Evolutionary conservation across 2,113 vertebrate genomes (phyloP).

Genomic region (Thomomys bottae): DNA sequence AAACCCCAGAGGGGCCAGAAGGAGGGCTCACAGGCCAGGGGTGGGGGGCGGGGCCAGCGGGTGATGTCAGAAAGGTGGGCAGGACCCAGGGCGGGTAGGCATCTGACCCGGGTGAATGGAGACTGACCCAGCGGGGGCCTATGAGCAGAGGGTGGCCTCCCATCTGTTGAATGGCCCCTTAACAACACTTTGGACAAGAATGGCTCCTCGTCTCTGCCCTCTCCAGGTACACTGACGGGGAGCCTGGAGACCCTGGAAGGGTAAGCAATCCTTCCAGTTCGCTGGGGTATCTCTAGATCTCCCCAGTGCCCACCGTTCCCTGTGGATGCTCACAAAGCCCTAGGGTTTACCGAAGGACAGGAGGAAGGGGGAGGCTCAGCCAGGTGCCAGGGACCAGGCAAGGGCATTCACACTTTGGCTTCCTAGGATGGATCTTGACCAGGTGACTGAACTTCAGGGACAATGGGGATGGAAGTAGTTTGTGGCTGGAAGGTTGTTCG

Average conservation of each 20-base stretch:
- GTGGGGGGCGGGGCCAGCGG: background rate
- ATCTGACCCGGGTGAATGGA: background rate
- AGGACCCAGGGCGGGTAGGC: background rate
- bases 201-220: too few species aligned
- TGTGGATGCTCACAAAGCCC: background rate
- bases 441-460: background rate
- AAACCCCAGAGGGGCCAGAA: background rate
- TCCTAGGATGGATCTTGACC: background rate
- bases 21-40: background rate
- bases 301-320: background rate
- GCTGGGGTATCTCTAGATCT: background rate
- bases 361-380: background rate
- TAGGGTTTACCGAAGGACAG: background rate
- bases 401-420: background rate
- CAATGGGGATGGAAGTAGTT: background rate
- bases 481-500: background rate
- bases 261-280: background rate
- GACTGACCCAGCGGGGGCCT: background rate
- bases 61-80: slow-evolving; percentile 20
- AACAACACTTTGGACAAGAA: background rate
- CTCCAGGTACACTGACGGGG: background rate
- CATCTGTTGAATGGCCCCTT: background rate
- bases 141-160: background rate
- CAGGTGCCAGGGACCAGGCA: background rate
- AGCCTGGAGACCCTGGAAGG: background rate